Evolutionary conservation across 2,113 vertebrate species (phyloP).

Genomic region (Datnioides undecimradiatus): DNA sequence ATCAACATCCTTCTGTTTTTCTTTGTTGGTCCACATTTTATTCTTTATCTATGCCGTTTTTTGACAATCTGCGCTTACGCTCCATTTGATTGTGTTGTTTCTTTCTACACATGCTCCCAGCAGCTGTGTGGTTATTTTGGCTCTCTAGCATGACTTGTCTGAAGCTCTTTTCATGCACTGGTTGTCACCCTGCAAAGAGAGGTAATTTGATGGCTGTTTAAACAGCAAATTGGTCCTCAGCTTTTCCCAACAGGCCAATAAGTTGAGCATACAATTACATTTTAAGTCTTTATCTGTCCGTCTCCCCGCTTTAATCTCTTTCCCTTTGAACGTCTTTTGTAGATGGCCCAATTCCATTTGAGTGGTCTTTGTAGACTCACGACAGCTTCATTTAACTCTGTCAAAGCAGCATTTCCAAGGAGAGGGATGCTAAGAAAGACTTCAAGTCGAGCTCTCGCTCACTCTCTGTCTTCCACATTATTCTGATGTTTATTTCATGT

Average conservation of each 20-base stretch:
- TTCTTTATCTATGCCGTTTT: background rate
- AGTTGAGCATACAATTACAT: slow-evolving; percentile 72
- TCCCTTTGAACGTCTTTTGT: slow-evolving; percentile 60
- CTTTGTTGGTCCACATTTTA: background rate
- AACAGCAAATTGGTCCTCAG: slow-evolving; percentile 73
- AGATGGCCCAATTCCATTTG: slow-evolving; percentile 53
- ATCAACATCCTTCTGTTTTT: background rate
- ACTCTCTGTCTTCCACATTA: slow-evolving; percentile 39
- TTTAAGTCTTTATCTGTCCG: slow-evolving; percentile 55
- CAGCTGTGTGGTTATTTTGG: slow-evolving; percentile 44
- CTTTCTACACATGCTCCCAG: slow-evolving; percentile 7
- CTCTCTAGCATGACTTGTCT: slow-evolving; percentile 62
- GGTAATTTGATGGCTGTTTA: slow-evolving; percentile 78
- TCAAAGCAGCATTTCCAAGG: slow-evolving; percentile 45
- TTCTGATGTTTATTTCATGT: slow-evolving; percentile 79
- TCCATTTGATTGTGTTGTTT: slow-evolving; percentile 27
- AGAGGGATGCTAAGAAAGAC: slow-evolving; percentile 41
- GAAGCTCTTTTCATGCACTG: slow-evolving; percentile 67
- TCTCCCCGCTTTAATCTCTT: slow-evolving; percentile 57
- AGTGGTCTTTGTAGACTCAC: slow-evolving; percentile 54
- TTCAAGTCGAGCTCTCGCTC: slow-evolving; percentile 28
- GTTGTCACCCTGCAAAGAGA: slow-evolving; percentile 67
- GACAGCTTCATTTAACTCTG: slow-evolving; percentile 63
- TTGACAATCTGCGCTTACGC: slow-evolving; percentile 16
- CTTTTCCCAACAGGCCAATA: slow-evolving; percentile 71